Evolutionary conservation across 2,797 vertebrate species (phyloP).

Genomic region (Melanitta fusca): DNA sequence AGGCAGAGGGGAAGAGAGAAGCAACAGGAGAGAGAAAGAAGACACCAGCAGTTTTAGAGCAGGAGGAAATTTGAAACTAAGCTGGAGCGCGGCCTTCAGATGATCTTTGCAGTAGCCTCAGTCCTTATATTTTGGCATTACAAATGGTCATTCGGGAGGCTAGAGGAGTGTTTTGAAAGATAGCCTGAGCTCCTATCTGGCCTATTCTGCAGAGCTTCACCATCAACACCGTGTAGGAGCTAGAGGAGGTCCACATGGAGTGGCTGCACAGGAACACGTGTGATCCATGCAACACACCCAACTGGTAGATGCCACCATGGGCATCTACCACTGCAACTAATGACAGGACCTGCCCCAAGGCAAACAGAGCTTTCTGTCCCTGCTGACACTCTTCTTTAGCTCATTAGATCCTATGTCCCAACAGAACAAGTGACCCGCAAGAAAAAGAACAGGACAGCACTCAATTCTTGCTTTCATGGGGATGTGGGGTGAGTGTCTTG

Average conservation of each 20-base stretch:
- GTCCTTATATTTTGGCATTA: background rate
- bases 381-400: background rate
- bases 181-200: background rate
- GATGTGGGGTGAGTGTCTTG: background rate
- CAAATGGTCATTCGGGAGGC: background rate
- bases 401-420: background rate
- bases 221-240: background rate
- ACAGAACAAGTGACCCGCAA: background rate
- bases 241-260: background rate
- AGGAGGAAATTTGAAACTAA: conserved; percentile 17
- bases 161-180: background rate
- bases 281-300: background rate
- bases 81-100: background rate
- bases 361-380: background rate
- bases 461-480: background rate
- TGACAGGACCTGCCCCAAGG: background rate
- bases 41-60: background rate
- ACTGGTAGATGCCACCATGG: accelerated
- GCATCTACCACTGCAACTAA: background rate
- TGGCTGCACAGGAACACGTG: background rate
- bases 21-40: background rate
- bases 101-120: background rate
- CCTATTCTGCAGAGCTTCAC: background rate
- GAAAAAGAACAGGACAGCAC: background rate
- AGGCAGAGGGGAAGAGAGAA: conserved; percentile 11